Base-by-base conservation (phyloP, 1,140 invertebrate genomes). In the Akabosia matsudoensis region DNA sequence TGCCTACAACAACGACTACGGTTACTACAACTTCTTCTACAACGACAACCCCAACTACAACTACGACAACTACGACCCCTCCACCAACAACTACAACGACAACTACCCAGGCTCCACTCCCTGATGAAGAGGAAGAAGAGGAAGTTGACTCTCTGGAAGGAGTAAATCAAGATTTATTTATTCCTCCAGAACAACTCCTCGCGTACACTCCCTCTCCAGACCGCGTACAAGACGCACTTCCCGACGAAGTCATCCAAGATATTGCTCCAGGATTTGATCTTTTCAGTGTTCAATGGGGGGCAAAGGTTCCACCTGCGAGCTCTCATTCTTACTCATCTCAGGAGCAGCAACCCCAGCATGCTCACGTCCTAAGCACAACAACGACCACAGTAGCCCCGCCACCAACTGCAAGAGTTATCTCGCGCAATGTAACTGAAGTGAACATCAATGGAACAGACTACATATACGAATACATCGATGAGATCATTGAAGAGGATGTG, bases 41-140 rank as follows among this genome's bases (percentile, higher is more conserved):
- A 10, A 77, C 76, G 4, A 77, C 76, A 31, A 73, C 70, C 1
- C 73, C 71, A 28, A 73, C 75, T 67, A 75, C 33, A 18, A 71
- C 31, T 13, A 71, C 71, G 4, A 13, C 54, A 4, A 13, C 54
- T n/a, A 10, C 54, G 24, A 10, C 54, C 4, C 54, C 54, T 13
- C 54, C 54, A n/a, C 54, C 54, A 56, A 56, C 54, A 56, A 56
- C 54, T 7, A 56, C 54, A 4, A 56, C 54, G 13, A 56, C 54
- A 56, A 45, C 54, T 16, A 56, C 54, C 61, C 61, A 30, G 26
- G 7, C 22, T 30, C 61, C 7, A 61, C 54, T 14, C 26, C 10
- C 54, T n/a, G 14, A 14, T 14, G 16, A 14, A 14, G 7, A 61
- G 16, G 7, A 7, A n/a, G 4, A 14, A 7, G 4, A 24, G n/a